Conservation (phyloP, 30 jellyfish, hydroid and myxozoan genomes). For the Hydra vulgaris region DNA sequence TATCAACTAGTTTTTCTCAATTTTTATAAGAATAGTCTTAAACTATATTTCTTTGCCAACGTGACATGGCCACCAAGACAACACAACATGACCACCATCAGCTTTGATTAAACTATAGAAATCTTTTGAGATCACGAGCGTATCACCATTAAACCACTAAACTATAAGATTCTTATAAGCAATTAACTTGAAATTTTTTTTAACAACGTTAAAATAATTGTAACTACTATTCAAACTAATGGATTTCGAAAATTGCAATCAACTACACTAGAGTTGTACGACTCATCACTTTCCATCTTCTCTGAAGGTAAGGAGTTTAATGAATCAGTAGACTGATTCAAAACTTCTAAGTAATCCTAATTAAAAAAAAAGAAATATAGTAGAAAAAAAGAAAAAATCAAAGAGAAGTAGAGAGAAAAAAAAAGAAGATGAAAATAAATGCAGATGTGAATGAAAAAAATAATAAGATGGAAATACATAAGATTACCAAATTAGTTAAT, state of each 20-base stretch:
- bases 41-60: neutral
- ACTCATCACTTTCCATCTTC: neutral
- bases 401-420: neutral
- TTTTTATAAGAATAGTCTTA: neutral
- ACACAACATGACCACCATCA: too few species aligned
- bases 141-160: neutral
- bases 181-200: too few species aligned
- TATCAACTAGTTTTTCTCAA: neutral
- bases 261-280: neutral
- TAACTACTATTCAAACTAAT: neutral
- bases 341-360: neutral
- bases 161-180: neutral
- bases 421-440: neutral
- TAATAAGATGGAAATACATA: neutral
- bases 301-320: neutral
- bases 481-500: constrained; percentile 51
- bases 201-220: neutral
- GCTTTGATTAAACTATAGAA: too few species aligned
- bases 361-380: neutral
- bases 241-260: neutral
- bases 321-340: neutral
- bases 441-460: too few species aligned
- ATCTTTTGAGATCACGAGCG: neutral
- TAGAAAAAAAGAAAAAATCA: too few species aligned
- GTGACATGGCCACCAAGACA: neutral